These are phyloP conservation scores for Elmis aenea DNA, from an alignment of 2,888 invertebrate genomes.

Conservation along the genomic window DNA sequence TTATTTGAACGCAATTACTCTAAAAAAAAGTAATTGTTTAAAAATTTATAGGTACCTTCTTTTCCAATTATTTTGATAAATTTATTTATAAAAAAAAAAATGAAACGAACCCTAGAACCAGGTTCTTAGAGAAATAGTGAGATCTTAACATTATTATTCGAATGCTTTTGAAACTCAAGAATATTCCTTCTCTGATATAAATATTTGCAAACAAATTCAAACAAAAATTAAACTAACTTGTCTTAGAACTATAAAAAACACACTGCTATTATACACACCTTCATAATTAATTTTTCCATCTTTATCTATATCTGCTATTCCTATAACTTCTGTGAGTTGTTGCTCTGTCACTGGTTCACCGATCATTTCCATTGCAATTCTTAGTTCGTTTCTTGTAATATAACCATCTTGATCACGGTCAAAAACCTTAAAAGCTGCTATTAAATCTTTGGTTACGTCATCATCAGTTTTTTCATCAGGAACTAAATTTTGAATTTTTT, in stretches of 20 bases:
- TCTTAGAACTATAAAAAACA: not conserved
- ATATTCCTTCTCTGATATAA: too few species aligned
- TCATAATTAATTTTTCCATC: slow-evolving; percentile 79
- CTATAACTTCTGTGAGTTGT: slow-evolving; percentile 69
- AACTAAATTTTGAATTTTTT: slow-evolving; percentile 65
- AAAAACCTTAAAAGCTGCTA: slow-evolving; percentile 86
- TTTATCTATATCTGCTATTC: slow-evolving; percentile 71
- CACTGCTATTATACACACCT: slow-evolving; percentile 49
- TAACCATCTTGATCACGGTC: slow-evolving; percentile 88
- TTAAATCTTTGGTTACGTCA: slow-evolving; percentile 70
- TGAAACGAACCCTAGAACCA: too few species aligned
- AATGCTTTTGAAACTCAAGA: too few species aligned
- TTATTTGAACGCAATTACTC: too few species aligned
- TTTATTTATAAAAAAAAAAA: too few species aligned
- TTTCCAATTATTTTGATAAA: too few species aligned
- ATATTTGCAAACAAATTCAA: slow-evolving; percentile 3
- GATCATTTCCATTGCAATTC: slow-evolving; percentile 77
- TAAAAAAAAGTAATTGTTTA: too few species aligned
- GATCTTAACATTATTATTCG: too few species aligned
- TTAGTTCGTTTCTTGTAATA: slow-evolving; percentile 75
- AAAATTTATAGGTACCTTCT: too few species aligned
- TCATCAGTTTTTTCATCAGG: slow-evolving; percentile 58
- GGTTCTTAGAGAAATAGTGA: too few species aligned
- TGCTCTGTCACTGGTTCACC: slow-evolving; percentile 72
- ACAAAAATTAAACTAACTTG: not conserved